phyloP scores from a whole-genome alignment of 2,113 vertebrate genomes.

The Edolisoma coerulescens region DNA sequence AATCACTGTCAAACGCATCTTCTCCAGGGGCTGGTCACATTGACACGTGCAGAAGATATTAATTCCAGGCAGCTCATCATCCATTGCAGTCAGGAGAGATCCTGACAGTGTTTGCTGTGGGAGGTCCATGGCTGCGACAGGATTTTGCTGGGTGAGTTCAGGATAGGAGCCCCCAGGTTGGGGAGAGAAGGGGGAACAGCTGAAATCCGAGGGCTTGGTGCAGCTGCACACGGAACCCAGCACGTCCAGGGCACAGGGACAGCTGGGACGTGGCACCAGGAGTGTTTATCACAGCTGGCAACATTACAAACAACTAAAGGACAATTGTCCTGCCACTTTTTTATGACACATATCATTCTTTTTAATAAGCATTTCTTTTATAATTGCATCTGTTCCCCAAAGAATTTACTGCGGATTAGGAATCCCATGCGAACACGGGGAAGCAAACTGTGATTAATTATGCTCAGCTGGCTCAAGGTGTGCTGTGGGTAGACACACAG shows the following conservation, averaged over 20 bases:
- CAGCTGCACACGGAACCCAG: background rate
- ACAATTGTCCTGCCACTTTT: conserved; percentile 33
- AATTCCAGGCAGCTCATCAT: background rate
- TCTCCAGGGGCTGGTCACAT: background rate
- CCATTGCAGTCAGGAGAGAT: background rate
- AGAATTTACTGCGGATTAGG: conserved; percentile 15
- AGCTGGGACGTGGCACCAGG: background rate
- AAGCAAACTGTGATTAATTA: conserved; percentile 40
- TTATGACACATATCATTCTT: conserved; percentile 13
- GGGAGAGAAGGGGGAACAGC: background rate
- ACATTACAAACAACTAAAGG: conserved; percentile 4
- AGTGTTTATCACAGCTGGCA: background rate
- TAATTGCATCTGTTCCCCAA: conserved; percentile 44
- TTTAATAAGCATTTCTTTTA: conserved; percentile 18
- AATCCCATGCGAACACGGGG: background rate
- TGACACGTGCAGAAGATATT: background rate
- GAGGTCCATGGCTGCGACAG: background rate
- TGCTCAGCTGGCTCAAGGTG: conserved; percentile 1
- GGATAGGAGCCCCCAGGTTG: background rate
- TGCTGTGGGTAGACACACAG: background rate
- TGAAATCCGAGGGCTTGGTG: background rate
- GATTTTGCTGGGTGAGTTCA: background rate
- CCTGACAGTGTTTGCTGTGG: background rate
- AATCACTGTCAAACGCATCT: background rate
- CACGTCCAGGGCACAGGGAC: background rate